These are phyloP conservation scores for Spongilla lacustris DNA, from an alignment of 37 sponge, comb jelly and placozoan species.

Conservation along the genomic window DNA sequence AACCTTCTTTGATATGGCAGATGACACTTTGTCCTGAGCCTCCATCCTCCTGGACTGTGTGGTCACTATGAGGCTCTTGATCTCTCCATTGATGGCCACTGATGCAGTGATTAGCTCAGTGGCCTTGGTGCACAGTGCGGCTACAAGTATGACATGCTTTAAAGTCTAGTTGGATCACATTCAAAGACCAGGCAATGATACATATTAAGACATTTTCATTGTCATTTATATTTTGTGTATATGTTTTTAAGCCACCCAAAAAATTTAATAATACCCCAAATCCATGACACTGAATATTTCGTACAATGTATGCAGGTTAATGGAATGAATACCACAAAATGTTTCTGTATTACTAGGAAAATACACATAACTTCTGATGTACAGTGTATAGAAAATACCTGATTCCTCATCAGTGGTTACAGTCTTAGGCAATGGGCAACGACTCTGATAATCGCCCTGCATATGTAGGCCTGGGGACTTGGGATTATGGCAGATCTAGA, in stretches of 20 bases:
- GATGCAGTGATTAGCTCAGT: constrained; percentile 20
- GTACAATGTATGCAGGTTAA: neutral
- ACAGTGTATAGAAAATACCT: too few species aligned
- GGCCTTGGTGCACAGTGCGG: constrained; percentile 11
- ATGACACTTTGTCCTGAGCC: constrained; percentile 39
- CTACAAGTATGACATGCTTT: too few species aligned
- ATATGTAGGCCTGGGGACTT: neutral
- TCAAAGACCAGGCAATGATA: too few species aligned
- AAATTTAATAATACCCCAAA: too few species aligned
- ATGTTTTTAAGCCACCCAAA: too few species aligned
- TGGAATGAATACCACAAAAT: neutral
- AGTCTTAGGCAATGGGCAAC: constrained; percentile 4
- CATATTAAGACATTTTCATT: too few species aligned
- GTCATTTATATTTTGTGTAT: too few species aligned
- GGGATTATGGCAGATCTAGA: too few species aligned
- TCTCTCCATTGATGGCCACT: constrained; percentile 13
- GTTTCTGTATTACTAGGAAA: too few species aligned
- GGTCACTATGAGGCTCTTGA: constrained; percentile 35
- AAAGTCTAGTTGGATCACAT: too few species aligned
- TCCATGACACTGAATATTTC: too few species aligned
- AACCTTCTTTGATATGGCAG: constrained; percentile 15
- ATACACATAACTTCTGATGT: too few species aligned
- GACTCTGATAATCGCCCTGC: constrained; percentile 8
- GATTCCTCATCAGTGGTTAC: neutral
- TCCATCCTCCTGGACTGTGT: constrained; percentile 14